phyloP scores from a whole-genome alignment of 2,888 invertebrate genomes.

The Sminthurides aquaticus region DNA sequence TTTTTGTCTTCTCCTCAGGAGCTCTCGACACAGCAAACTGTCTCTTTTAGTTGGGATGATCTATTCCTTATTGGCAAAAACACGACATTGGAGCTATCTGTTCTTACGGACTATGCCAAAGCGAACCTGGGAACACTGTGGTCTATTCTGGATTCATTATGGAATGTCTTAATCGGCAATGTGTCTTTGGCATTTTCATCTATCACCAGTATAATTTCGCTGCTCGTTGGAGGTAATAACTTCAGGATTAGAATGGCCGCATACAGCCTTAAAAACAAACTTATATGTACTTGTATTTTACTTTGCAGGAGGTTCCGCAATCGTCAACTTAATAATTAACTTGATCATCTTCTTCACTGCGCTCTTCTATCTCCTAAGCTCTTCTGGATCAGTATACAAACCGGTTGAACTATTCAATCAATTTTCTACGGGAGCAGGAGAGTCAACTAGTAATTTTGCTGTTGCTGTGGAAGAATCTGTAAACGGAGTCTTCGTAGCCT shows the following conservation, averaged over 20 bases:
- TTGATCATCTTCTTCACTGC: slow-evolving; percentile 94
- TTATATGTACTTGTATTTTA: slow-evolving; percentile 1
- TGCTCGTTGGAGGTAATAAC: slow-evolving; percentile 62
- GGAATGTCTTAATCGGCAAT: slow-evolving; percentile 88
- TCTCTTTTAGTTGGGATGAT: slow-evolving; percentile 29
- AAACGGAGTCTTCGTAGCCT: slow-evolving; percentile 90
- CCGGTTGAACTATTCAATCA: slow-evolving; percentile 74
- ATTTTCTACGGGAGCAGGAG: slow-evolving; percentile 31
- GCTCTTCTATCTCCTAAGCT: slow-evolving; percentile 86
- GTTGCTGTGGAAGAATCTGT: slow-evolving; percentile 77
- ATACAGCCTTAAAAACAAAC: neutral
- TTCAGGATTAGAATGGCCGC: neutral
- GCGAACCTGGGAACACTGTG: slow-evolving; percentile 83
- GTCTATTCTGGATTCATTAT: slow-evolving; percentile 76
- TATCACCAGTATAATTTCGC: slow-evolving; percentile 75
- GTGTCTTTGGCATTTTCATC: slow-evolving; percentile 75
- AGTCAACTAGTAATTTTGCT: slow-evolving; percentile 56
- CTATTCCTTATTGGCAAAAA: slow-evolving; percentile 36
- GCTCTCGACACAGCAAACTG: neutral
- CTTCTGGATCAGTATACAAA: slow-evolving; percentile 77
- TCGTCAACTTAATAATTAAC: slow-evolving; percentile 77
- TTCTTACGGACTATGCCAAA: slow-evolving; percentile 71
- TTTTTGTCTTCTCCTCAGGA: no score
- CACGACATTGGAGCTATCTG: slow-evolving; percentile 60
- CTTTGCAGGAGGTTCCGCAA: slow-evolving; percentile 65